Percentiles rank a stretch among this genome's conserved stretches.
Evolutionary conservation across 2,797 vertebrate species (phyloP).

Genomic region (Sebastes paucispinis): DNA sequence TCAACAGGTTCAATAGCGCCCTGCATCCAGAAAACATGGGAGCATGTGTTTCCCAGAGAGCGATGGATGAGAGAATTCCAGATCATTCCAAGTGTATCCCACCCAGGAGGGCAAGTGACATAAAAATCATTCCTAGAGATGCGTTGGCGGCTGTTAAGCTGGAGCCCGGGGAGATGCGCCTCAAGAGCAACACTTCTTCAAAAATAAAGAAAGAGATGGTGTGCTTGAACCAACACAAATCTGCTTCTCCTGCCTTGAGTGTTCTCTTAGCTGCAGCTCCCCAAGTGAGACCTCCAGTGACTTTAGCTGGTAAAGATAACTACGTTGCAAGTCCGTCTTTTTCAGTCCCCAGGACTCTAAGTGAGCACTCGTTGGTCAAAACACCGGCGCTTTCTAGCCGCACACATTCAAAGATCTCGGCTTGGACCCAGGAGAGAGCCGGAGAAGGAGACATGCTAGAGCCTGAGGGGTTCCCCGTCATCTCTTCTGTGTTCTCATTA

Average conservation of each 20-base stretch:
- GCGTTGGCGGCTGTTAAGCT: constrained; percentile 51
- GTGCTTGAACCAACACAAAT: constrained; percentile 35
- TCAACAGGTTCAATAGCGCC: constrained; percentile 14
- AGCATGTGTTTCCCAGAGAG: constrained; percentile 31
- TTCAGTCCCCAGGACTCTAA: constrained; percentile 13
- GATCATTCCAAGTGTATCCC: constrained; percentile 31
- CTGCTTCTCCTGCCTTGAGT: constrained; percentile 25
- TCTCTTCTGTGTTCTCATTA: constrained; percentile 95
- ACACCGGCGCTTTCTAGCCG: constrained; percentile 2
- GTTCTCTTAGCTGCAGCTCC: constrained; percentile 9
- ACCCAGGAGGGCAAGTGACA: constrained; percentile 17
- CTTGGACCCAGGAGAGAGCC: constrained; percentile 33
- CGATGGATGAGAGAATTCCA: constrained; percentile 33
- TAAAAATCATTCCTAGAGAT: constrained; percentile 29
- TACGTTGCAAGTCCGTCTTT: constrained; percentile 12
- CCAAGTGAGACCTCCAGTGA: constrained; percentile 20
- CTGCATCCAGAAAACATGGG: constrained; percentile 35
- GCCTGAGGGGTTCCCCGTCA: constrained; percentile 86
- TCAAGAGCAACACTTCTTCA: constrained; percentile 26
- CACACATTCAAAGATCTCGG: constrained; percentile 26
- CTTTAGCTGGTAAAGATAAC: constrained; percentile 25
- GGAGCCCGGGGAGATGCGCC: constrained; percentile 36
- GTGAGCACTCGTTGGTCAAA: neutral
- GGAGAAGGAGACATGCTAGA: constrained; percentile 23
- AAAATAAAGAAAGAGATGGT: constrained; percentile 34